Evolutionary conservation across 2,888 invertebrate genomes (phyloP).

Genomic region (Lamproptera curius): DNA sequence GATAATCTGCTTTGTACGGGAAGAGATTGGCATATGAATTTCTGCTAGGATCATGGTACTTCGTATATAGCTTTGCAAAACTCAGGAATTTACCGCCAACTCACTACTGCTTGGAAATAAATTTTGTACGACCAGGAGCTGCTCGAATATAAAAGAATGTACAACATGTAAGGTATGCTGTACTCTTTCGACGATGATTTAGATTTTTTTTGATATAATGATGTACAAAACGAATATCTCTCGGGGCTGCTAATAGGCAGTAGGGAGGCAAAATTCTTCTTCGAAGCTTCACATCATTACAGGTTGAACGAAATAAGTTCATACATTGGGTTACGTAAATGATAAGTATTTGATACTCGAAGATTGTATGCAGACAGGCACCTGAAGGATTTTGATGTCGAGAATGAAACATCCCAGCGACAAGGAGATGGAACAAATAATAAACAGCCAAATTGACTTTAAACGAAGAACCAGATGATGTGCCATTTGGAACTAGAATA

Average conservation of each 20-base stretch:
- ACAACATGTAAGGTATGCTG: slow-evolving; percentile 3
- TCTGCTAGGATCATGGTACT: slow-evolving; percentile 1
- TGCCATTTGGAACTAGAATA: too few relatives aligned
- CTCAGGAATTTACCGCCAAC: neutral
- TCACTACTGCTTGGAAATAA: neutral
- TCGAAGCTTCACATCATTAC: neutral
- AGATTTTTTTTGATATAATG: neutral
- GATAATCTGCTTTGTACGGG: too few relatives aligned
- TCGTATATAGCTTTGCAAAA: neutral
- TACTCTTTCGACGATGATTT: slow-evolving; percentile 6
- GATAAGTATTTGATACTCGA: neutral
- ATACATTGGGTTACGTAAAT: neutral
- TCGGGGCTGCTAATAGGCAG: neutral
- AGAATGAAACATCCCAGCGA: neutral
- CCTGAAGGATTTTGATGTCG: neutral
- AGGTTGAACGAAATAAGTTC: neutral
- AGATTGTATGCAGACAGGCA: neutral
- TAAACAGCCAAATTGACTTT: neutral
- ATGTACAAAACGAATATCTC: neutral
- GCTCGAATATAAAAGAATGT: neutral
- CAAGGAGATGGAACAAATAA: neutral
- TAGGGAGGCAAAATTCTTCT: slow-evolving; percentile 3
- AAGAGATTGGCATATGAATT: neutral
- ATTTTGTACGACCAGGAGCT: neutral
- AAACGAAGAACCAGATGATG: neutral